phyloP scores from a whole-genome alignment of 1,140 invertebrate genomes.

The Drosophila sucinea region DNA sequence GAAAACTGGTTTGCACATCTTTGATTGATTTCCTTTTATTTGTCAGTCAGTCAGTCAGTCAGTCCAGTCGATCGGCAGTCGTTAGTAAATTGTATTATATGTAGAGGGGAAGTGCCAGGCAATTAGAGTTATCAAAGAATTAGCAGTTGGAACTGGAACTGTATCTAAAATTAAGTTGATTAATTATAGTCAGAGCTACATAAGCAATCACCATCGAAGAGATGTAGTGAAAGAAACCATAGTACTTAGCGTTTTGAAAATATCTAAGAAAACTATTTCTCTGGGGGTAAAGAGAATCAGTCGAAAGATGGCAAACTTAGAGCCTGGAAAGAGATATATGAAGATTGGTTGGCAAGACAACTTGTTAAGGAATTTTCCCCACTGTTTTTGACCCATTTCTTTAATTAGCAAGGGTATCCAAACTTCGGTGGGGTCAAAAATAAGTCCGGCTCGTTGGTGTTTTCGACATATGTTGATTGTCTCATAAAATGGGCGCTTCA shows the following conservation, averaged over 20 bases:
- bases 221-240: too few relatives aligned
- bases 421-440: not conserved
- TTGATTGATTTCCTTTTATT: slow-evolving; percentile 63
- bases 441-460: not conserved
- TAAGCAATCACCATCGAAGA: not conserved
- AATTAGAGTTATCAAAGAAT: slow-evolving; percentile 36
- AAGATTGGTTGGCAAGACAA: too few relatives aligned
- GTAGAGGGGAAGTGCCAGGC: slow-evolving; percentile 38
- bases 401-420: not conserved
- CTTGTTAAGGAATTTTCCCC: too few relatives aligned
- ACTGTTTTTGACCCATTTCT: too few relatives aligned
- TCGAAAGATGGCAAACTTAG: too few relatives aligned
- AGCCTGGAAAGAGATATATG: too few relatives aligned
- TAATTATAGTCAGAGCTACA: slow-evolving; percentile 22
- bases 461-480: not conserved
- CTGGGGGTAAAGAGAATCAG: too few relatives aligned
- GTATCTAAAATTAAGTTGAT: slow-evolving; percentile 41
- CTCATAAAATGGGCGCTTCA: not conserved
- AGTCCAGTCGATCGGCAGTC: not conserved
- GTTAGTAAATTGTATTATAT: slow-evolving; percentile 7
- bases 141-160: slow-evolving; percentile 20
- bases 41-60: not conserved
- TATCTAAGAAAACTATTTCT: too few relatives aligned
- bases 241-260: too few relatives aligned
- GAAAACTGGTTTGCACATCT: slow-evolving; percentile 30